A percentile compares a stretch with the other conserved stretches of the same genome.
Conservation (phyloP, 2,888 invertebrate species). For the Hecatera dysodea region DNA sequence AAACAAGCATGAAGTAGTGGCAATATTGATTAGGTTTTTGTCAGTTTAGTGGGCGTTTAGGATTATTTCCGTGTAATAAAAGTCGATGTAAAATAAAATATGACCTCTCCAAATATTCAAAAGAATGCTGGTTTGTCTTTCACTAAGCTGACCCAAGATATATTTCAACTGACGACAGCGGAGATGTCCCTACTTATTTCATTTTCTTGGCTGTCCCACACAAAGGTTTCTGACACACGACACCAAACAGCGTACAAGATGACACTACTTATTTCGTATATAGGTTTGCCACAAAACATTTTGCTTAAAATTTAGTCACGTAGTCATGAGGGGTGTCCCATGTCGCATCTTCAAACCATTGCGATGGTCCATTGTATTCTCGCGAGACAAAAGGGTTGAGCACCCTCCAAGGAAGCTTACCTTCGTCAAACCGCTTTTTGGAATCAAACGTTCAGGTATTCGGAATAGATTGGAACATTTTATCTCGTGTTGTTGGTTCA, state of each 20-base stretch:
- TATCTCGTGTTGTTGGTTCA: slow-evolving; percentile 65
- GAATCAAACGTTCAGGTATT: slow-evolving; percentile 85
- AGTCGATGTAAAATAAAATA: not conserved
- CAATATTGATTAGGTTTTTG: not conserved
- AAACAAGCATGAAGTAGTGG: not conserved
- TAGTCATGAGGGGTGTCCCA: slow-evolving; percentile 85
- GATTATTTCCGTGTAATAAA: not conserved
- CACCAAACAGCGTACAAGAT: slow-evolving; percentile 77
- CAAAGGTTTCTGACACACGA: slow-evolving; percentile 68
- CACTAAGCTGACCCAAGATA: not conserved
- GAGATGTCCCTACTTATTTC: slow-evolving; percentile 11
- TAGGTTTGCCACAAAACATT: slow-evolving; percentile 85
- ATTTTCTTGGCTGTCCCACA: slow-evolving; percentile 50
- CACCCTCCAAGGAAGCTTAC: slow-evolving; percentile 83
- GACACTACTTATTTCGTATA: slow-evolving; percentile 87
- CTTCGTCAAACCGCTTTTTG: slow-evolving; percentile 88
- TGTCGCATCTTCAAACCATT: slow-evolving; percentile 88
- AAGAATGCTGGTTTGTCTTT: not conserved
- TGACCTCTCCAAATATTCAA: not conserved
- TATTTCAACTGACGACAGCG: slow-evolving; percentile 12
- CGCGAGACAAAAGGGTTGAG: slow-evolving; percentile 89
- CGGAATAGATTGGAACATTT: slow-evolving; percentile 79
- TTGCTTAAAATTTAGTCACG: slow-evolving; percentile 90
- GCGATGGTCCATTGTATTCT: slow-evolving; percentile 89
- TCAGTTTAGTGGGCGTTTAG: not conserved